These are phyloP conservation scores for Podotricha telesiphe DNA, from an alignment of 2,888 invertebrate genomes.

Conservation along the genomic window DNA sequence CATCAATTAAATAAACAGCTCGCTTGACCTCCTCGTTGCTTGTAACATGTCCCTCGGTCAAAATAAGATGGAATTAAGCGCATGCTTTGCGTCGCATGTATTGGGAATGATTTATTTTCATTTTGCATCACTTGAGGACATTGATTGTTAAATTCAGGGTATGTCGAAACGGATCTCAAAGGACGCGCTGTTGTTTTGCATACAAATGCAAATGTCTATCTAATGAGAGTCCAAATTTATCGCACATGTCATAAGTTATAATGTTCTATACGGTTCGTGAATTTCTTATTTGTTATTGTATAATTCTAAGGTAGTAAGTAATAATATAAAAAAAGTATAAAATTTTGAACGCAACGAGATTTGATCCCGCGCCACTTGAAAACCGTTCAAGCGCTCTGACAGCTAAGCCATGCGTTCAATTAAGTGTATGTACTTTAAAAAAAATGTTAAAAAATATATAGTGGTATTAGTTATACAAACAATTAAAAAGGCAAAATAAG, in stretches of 20 bases:
- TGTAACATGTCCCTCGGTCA: not conserved
- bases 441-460: no score
- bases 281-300: slow-evolving; percentile 3
- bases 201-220: slow-evolving; percentile 54
- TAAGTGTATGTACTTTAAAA: no score
- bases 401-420: no score
- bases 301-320: not conserved
- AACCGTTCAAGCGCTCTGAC: no score
- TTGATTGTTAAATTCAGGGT: slow-evolving; percentile 57
- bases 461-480: no score
- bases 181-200: slow-evolving; percentile 57
- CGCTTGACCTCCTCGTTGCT: not conserved
- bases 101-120: slow-evolving; percentile 44
- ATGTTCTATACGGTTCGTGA: not conserved
- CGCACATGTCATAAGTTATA: slow-evolving; percentile 3
- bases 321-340: not conserved
- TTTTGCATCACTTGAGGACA: slow-evolving; percentile 53
- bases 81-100: slow-evolving; percentile 1
- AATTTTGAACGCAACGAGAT: no score
- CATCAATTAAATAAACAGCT: not conserved
- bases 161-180: slow-evolving; percentile 63
- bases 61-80: slow-evolving; percentile 25
- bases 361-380: no score
- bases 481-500: no score
- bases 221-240: slow-evolving; percentile 43